A percentile compares a stretch with the other conserved stretches of the same genome.
phyloP scores from a whole-genome alignment of 2,113 vertebrate genomes.

The Tragelaphus scriptus region DNA sequence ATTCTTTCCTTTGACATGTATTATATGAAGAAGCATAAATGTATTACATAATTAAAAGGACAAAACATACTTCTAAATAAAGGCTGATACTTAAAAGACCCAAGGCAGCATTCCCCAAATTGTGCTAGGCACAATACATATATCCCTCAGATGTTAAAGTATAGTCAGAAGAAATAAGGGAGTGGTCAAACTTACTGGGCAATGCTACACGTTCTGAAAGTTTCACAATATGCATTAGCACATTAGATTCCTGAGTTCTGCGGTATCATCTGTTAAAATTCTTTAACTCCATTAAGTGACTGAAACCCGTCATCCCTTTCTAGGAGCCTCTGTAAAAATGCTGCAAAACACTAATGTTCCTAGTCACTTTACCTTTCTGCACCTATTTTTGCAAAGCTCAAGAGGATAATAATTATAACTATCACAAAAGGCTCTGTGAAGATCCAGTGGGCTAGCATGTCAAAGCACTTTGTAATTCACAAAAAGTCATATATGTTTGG shows the following conservation, averaged over 20 bases:
- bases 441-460: not conserved
- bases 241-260: not conserved
- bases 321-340: not conserved
- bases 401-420: not conserved
- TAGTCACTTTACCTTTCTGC: not conserved
- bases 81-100: not conserved
- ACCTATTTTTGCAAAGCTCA: not conserved
- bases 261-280: too few relatives aligned
- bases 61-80: not conserved
- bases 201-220: not conserved
- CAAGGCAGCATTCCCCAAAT: not conserved
- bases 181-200: not conserved
- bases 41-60: not conserved
- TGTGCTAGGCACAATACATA: not conserved
- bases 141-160: not conserved
- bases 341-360: not conserved
- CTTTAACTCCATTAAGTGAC: not conserved
- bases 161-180: not conserved
- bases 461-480: not conserved
- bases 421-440: not conserved
- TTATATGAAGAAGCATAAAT: not conserved
- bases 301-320: not conserved
- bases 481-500: not conserved
- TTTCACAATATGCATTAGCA: not conserved
- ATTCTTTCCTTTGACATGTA: not conserved